A percentile compares a stretch with the other conserved stretches of the same genome.
Conservation (phyloP, 2,113 vertebrate genomes). For the Larimichthys crocea region DNA sequence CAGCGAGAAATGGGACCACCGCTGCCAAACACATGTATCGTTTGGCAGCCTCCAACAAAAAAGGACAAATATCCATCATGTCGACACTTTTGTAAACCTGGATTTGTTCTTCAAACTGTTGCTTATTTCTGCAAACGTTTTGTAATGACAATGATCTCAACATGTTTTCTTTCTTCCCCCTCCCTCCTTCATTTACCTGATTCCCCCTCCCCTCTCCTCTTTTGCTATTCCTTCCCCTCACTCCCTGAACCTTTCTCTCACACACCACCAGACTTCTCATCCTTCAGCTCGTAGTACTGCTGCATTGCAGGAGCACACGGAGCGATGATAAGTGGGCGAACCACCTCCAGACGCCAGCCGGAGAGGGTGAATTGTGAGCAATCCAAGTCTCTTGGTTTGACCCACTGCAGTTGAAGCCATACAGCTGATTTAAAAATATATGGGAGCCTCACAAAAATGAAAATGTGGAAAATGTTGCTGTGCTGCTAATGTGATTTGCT, state of each 20-base stretch:
- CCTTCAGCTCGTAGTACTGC: slow-evolving; percentile 77
- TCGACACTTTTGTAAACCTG: slow-evolving; percentile 21
- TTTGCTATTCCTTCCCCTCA: slow-evolving; percentile 24
- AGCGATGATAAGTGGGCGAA: slow-evolving; percentile 68
- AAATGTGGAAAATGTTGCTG: slow-evolving; percentile 39
- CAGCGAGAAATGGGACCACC: not conserved
- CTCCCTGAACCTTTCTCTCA: slow-evolving; percentile 43
- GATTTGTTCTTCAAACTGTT: slow-evolving; percentile 16
- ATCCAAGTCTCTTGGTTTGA: slow-evolving; percentile 72
- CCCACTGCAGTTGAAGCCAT: slow-evolving; percentile 58
- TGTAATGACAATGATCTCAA: slow-evolving; percentile 54
- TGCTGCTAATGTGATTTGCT: slow-evolving; percentile 48
- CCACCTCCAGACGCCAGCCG: slow-evolving; percentile 69
- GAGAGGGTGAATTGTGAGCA: slow-evolving; percentile 75
- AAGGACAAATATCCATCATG: not conserved
- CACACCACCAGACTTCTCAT: slow-evolving; percentile 71
- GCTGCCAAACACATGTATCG: not conserved
- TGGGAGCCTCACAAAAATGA: slow-evolving; percentile 50
- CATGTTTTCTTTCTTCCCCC: slow-evolving; percentile 66
- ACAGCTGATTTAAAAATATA: slow-evolving; percentile 48
- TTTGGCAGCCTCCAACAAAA: not conserved
- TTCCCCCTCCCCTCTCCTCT: slow-evolving; percentile 59
- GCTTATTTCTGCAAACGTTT: slow-evolving; percentile 23
- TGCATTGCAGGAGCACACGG: slow-evolving; percentile 80
- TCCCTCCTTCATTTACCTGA: slow-evolving; percentile 44